Evolutionary conservation across 2,888 invertebrate genomes (phyloP).

Genomic region (Parnassius smintheus): DNA sequence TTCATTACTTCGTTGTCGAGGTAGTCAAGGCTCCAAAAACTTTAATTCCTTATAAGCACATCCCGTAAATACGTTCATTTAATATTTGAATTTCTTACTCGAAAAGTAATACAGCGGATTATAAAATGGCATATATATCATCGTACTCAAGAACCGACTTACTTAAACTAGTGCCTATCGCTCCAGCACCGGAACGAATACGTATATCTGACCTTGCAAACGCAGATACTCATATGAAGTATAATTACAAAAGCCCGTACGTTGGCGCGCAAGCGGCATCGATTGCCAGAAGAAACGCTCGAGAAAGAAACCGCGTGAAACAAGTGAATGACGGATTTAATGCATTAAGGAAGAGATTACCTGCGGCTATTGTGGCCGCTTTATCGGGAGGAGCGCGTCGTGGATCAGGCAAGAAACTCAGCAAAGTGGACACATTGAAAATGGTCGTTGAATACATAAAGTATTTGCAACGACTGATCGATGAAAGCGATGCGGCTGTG

Average conservation of each 20-base stretch:
- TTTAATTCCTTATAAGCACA: constrained; percentile 24
- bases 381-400: constrained; percentile 84
- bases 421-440: constrained; percentile 94
- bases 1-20: constrained; percentile 58
- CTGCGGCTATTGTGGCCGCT: constrained; percentile 87
- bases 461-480: constrained; percentile 88
- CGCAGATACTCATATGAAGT: constrained; percentile 82
- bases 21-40: constrained; percentile 46
- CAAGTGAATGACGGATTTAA: constrained; percentile 97
- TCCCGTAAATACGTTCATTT: background rate
- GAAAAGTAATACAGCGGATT: constrained; percentile 28
- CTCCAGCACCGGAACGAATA: constrained; percentile 75
- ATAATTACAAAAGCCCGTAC: constrained; percentile 81
- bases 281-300: constrained; percentile 94
- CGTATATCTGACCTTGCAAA: constrained; percentile 52
- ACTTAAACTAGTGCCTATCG: constrained; percentile 72
- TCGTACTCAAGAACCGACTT: constrained; percentile 41
- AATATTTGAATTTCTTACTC: constrained; percentile 30
- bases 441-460: constrained; percentile 95
- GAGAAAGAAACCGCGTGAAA: constrained; percentile 96
- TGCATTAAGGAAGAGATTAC: constrained; percentile 91
- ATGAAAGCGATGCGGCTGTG: constrained; percentile 83
- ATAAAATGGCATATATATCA: constrained; percentile 39
- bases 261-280: constrained; percentile 88
- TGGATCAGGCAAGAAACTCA: constrained; percentile 91